Conservation (phyloP, 2,113 vertebrate genomes). For the Rhodinocichla rosea region DNA sequence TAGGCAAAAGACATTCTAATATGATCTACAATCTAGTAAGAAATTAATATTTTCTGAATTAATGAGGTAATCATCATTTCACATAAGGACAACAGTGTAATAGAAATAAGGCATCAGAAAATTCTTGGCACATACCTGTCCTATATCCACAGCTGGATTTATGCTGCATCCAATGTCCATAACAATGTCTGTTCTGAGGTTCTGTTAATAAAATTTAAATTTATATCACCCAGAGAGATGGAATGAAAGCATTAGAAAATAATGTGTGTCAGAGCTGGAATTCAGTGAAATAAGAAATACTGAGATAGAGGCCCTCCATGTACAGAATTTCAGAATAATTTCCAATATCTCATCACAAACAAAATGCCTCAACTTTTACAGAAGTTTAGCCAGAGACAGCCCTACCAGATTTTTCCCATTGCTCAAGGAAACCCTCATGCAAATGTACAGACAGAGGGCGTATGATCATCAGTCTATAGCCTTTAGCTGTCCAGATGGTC, state of each 20-base stretch:
- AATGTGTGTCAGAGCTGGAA: not conserved
- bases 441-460: not conserved
- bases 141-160: constrained; percentile 90
- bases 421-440: not conserved
- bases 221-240: not conserved
- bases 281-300: not conserved
- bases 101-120: not conserved
- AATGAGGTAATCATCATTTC: not conserved
- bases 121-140: constrained; percentile 78
- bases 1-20: not conserved
- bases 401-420: not conserved
- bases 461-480: not conserved
- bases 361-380: not conserved
- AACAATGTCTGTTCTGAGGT: constrained; percentile 87
- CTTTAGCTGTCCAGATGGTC: not conserved
- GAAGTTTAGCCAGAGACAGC: not conserved
- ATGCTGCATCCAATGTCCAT: constrained; percentile 85
- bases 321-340: not conserved
- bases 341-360: not conserved
- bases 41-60: not conserved
- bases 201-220: constrained; percentile 68
- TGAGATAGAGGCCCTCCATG: not conserved
- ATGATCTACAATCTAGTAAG: not conserved
- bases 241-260: not conserved
- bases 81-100: not conserved